Conservation (phyloP, 2,113 vertebrate species). For the Chloropsis hardwickii region DNA sequence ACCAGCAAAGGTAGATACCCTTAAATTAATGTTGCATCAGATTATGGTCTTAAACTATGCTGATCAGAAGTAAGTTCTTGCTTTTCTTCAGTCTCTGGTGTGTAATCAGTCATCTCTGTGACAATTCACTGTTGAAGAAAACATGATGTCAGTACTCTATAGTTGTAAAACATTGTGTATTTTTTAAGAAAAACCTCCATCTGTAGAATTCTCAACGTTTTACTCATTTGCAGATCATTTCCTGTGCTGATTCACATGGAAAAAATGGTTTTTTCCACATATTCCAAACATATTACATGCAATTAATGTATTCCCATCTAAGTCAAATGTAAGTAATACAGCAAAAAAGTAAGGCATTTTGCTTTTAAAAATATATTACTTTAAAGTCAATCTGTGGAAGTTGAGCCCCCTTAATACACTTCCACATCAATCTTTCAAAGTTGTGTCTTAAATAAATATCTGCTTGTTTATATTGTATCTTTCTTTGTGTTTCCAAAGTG, state of each 20-base stretch:
- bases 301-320: slow-evolving; percentile 25
- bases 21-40: not conserved
- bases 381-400: not conserved
- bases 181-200: not conserved
- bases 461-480: not conserved
- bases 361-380: not conserved
- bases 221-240: slow-evolving; percentile 28
- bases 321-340: not conserved
- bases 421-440: not conserved
- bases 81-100: not conserved
- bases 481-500: not conserved
- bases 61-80: not conserved
- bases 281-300: slow-evolving; percentile 12
- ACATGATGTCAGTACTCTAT: not conserved
- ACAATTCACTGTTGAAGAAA: not conserved
- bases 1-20: not conserved
- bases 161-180: not conserved
- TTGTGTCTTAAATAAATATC: not conserved
- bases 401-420: too few relatives aligned
- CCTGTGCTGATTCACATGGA: slow-evolving; percentile 53
- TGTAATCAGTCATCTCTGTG: not conserved
- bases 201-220: slow-evolving; percentile 24
- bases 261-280: slow-evolving; percentile 52
- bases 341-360: not conserved
- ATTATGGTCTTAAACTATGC: not conserved